Percentiles rank a stretch among this genome's conserved stretches.
Conservation (phyloP, 1,140 invertebrate genomes). For the Melitaea cinxia region DNA sequence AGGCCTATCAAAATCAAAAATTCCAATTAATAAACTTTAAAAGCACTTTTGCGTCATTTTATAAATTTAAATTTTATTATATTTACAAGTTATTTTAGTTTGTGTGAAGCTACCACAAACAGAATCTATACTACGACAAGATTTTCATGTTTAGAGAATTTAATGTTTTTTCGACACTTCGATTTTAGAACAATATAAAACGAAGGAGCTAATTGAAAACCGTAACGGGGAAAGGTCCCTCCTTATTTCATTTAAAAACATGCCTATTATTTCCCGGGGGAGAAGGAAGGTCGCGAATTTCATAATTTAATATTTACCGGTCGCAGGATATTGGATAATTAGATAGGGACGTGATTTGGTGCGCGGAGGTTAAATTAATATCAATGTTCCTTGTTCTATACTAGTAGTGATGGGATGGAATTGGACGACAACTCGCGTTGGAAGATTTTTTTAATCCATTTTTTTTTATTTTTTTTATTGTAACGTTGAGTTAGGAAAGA, state of each 20-base stretch:
- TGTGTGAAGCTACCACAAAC: no score
- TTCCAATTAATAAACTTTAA: no score
- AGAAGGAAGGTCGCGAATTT: constrained; percentile 66
- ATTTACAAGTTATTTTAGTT: no score
- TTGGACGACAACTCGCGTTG: constrained; percentile 39
- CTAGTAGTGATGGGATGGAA: constrained; percentile 46
- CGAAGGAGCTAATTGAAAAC: constrained; percentile 43
- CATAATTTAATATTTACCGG: constrained; percentile 77
- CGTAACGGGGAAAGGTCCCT: constrained; percentile 41
- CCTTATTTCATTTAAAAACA: constrained; percentile 74
- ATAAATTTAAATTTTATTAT: no score
- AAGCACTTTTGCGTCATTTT: no score
- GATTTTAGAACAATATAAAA: constrained; percentile 37
- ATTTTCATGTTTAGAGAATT: no score
- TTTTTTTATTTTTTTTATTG: neutral
- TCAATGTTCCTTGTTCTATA: constrained; percentile 74
- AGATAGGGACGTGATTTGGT: constrained; percentile 77
- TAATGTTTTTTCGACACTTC: no score
- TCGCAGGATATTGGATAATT: constrained; percentile 72
- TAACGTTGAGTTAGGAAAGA: no score
- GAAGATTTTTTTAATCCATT: constrained; percentile 10
- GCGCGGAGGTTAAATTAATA: constrained; percentile 75
- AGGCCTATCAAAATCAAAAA: no score
- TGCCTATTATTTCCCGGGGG: constrained; percentile 72
- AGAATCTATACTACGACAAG: no score